Evolutionary conservation across 1,140 invertebrate genomes (phyloP).

Genomic region (Zophobas atratus): DNA sequence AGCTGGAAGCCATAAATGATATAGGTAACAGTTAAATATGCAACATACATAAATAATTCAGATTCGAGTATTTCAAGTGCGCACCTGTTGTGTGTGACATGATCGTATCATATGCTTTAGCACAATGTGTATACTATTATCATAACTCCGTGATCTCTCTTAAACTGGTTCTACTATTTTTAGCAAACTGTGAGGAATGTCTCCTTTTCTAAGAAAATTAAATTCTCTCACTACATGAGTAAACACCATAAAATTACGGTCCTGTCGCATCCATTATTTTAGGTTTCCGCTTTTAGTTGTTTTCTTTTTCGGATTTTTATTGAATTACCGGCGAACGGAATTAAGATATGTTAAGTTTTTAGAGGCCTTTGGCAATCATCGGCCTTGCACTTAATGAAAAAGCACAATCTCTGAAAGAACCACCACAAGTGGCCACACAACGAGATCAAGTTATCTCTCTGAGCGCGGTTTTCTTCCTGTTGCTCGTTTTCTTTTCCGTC

Average conservation of each 20-base stretch:
- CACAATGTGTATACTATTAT: slow-evolving; percentile 50
- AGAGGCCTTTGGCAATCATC: slow-evolving; percentile 50
- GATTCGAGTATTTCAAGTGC: slow-evolving; percentile 27
- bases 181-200: slow-evolving; percentile 43
- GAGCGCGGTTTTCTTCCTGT: slow-evolving; percentile 30
- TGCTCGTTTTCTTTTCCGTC: slow-evolving; percentile 22
- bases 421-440: slow-evolving; percentile 54
- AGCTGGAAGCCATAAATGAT: slow-evolving; percentile 7
- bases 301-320: slow-evolving; percentile 27
- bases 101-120: slow-evolving; percentile 48
- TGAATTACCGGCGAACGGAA: slow-evolving; percentile 38
- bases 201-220: slow-evolving; percentile 31
- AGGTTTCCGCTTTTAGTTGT: neutral
- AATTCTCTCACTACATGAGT: neutral
- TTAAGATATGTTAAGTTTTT: slow-evolving; percentile 52
- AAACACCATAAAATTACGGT: slow-evolving; percentile 5
- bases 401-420: slow-evolving; percentile 52
- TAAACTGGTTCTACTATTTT: slow-evolving; percentile 48
- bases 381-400: slow-evolving; percentile 55
- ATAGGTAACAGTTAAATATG: slow-evolving; percentile 11
- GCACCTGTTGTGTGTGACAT: slow-evolving; percentile 49
- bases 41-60: slow-evolving; percentile 26
- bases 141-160: slow-evolving; percentile 48
- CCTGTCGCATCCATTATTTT: slow-evolving; percentile 1
- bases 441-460: slow-evolving; percentile 42